Evolutionary conservation across 1,140 invertebrate species (phyloP), one percentile per base, ranked within the genome.

Genomic region (Cephus cinctus): DNA sequence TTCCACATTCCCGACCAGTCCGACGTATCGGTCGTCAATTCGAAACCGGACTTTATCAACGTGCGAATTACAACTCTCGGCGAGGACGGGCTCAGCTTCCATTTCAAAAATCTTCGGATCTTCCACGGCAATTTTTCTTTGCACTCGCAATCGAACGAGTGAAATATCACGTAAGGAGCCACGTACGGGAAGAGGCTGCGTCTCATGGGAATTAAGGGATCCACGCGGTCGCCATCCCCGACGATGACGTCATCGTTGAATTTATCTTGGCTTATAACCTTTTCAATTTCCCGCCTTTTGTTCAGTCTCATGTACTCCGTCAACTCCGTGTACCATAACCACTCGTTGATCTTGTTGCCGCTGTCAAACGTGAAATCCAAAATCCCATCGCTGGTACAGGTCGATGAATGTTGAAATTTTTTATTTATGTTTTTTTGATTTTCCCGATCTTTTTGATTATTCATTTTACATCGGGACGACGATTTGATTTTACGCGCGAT

Each of bases 81-180:
- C 11, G 81, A 82, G 3, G 82, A 81, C 3, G 77, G 72, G 40
- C 78, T 80, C 55, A 82, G 62, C 35, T 78, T 72, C 81, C 81
- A 84, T 52, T 78, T 81, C 19, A 83, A 55, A 23, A 73, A 51
- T 50, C 70, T 72, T 18, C 70, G 56, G 4, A 80, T 61, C 22
- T 72, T 69, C 56, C 67, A 69, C 18, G 79, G 77, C 31, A 81
- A 52, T 40, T 69, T 36, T n/a, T n/a, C n/a, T 15, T 12, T 12
- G 15, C 34, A 63, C 49, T 71, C 71, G 39, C 72, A 48, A 51
- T 23, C 11, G 27, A 52, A 75, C 3, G 69, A 54, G 31, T 80
- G 78, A 68, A 86, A 86, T 49, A 77, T 78, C 16, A 85, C 75
- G 4, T 78, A 79, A 12, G 83, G 81, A 20, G 83, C 81, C 14